A percentile compares a stretch with the other conserved stretches of the same genome.
Conservation (phyloP, 2,113 vertebrate species). For the Patagioenas fasciata region DNA sequence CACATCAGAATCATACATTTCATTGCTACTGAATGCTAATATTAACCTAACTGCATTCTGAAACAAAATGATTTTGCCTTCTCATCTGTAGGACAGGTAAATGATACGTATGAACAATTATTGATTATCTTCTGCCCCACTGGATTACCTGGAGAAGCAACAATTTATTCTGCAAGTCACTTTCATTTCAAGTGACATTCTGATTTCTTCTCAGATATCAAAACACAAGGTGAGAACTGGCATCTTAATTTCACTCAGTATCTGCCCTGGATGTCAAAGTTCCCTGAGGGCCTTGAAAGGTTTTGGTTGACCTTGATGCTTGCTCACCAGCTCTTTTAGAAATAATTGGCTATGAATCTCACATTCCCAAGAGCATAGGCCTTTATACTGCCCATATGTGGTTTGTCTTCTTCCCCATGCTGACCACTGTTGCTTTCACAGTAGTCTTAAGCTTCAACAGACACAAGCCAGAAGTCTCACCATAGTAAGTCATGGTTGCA, state of each 20-base stretch:
- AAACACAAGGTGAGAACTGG: background rate
- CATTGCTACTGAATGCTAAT: background rate
- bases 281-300: background rate
- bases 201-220: background rate
- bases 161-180: background rate
- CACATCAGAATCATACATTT: background rate
- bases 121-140: background rate
- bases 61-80: background rate
- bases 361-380: background rate
- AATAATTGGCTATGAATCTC: background rate
- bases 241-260: background rate
- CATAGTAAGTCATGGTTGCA: background rate
- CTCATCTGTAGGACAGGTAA: background rate
- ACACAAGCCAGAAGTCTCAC: background rate
- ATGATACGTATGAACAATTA: background rate
- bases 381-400: background rate
- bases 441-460: background rate
- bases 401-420: background rate
- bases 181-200: background rate
- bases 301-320: background rate
- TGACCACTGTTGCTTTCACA: background rate
- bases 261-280: background rate
- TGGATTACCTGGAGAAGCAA: background rate
- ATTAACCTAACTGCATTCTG: background rate
- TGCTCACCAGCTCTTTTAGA: background rate